Conservation (phyloP, 2,888 invertebrate genomes). For the Yponomeuta cagnagella region DNA sequence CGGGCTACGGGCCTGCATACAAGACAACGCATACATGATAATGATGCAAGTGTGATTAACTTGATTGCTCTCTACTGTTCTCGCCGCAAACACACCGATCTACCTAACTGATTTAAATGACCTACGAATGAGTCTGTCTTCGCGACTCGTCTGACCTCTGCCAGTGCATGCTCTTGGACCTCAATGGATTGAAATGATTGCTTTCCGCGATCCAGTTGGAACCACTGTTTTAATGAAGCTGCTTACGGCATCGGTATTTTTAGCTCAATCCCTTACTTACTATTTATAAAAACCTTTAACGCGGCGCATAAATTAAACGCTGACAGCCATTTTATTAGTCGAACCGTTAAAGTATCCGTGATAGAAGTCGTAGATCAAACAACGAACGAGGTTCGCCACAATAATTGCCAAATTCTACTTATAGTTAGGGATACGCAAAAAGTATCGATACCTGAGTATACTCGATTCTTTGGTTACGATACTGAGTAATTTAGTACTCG, state of each 20-base stretch:
- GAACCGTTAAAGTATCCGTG: background rate
- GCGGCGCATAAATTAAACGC: background rate
- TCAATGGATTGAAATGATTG: background rate
- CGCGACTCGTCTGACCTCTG: background rate
- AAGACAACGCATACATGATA: background rate
- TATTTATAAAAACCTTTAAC: constrained; percentile 2
- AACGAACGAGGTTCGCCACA: background rate
- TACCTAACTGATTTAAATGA: background rate
- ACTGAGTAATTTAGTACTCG: too few species aligned
- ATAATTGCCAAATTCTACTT: background rate
- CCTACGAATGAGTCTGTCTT: background rate
- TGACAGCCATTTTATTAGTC: background rate
- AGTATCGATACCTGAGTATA: too few species aligned
- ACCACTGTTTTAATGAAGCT: background rate
- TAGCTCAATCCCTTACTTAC: background rate
- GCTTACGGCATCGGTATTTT: background rate
- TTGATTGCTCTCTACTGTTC: background rate
- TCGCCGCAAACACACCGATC: background rate
- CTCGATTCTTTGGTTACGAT: too few species aligned
- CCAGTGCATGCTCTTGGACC: background rate
- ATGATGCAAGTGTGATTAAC: background rate
- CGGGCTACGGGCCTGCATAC: background rate
- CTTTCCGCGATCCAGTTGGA: background rate
- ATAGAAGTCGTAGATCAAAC: background rate
- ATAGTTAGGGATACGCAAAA: too few species aligned